Percentiles rank a stretch among this genome's conserved stretches.
Evolutionary conservation across 2,888 invertebrate genomes (phyloP).

Genomic region (Tenthredo livida): DNA sequence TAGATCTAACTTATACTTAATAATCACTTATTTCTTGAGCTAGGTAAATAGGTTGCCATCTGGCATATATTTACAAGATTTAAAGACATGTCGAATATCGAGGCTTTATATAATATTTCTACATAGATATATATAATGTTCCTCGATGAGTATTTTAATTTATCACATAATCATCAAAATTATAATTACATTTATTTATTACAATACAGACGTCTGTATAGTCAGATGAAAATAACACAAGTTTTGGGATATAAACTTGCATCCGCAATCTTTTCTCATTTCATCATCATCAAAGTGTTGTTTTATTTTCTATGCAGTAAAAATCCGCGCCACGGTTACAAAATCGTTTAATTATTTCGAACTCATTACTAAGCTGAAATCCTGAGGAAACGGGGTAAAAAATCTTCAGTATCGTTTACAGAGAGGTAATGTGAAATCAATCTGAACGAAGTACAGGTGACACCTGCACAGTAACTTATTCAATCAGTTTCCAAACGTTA

Average conservation of each 20-base stretch:
- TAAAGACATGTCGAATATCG: not conserved
- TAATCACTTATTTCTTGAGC: slow-evolving; percentile 46
- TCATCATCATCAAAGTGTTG: not conserved
- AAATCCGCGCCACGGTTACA: not conserved
- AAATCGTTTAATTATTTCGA: not conserved
- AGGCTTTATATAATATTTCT: not conserved
- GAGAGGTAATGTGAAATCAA: not conserved
- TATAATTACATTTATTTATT: not conserved
- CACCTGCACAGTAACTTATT: not conserved
- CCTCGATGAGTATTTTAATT: not conserved
- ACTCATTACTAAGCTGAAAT: slow-evolving; percentile 8
- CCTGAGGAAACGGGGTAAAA: not conserved
- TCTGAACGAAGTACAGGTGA: not conserved
- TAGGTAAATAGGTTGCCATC: slow-evolving; percentile 40
- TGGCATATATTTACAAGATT: slow-evolving; percentile 31
- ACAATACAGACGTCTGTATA: not conserved
- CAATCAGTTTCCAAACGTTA: not conserved
- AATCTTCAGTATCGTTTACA: not conserved
- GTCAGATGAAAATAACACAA: not conserved
- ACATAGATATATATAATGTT: not conserved
- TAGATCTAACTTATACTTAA: slow-evolving; percentile 29
- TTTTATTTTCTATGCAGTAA: not conserved
- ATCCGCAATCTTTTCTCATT: not conserved
- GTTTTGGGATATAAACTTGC: not conserved
- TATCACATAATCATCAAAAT: not conserved